A percentile compares a stretch with the other conserved stretches of the same genome.
Conservation (phyloP, 2,113 vertebrate genomes). For the Microcebus griseorufus region DNA sequence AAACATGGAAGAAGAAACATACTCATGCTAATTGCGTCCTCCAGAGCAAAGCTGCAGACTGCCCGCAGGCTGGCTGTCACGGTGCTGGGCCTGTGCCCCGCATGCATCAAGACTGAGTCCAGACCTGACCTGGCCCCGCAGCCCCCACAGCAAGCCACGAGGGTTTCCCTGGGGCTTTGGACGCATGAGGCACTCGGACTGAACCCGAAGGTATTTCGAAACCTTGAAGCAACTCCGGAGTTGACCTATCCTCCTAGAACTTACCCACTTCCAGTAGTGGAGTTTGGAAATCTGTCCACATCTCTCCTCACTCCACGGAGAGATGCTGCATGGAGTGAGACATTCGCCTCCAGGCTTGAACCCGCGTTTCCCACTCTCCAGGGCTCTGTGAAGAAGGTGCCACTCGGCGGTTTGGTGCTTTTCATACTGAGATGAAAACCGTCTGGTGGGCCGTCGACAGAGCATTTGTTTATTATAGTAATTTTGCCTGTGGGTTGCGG, state of each 20-base stretch:
- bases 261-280: background rate
- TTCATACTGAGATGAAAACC: conserved; percentile 56
- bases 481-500: conserved; percentile 45
- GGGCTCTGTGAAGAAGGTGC: background rate
- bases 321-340: background rate
- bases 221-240: background rate
- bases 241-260: too few relatives aligned
- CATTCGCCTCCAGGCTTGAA: background rate
- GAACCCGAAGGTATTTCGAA: background rate
- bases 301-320: background rate
- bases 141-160: background rate
- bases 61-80: background rate
- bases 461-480: conserved; percentile 66
- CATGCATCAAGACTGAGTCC: fast-evolving
- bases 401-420: conserved; percentile 35
- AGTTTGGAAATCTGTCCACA: background rate
- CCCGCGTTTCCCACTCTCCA: background rate
- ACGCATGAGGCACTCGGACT: background rate
- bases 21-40: background rate
- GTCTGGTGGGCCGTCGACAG: conserved; percentile 31
- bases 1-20: background rate
- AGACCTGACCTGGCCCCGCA: fast-evolving
- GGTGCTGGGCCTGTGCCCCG: fast-evolving
- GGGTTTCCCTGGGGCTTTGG: background rate
- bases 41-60: too few relatives aligned